Evolutionary conservation across 2,113 vertebrate species (phyloP), one percentile per base, ranked within the genome.

Genomic region (Corythoichthys intestinalis): DNA sequence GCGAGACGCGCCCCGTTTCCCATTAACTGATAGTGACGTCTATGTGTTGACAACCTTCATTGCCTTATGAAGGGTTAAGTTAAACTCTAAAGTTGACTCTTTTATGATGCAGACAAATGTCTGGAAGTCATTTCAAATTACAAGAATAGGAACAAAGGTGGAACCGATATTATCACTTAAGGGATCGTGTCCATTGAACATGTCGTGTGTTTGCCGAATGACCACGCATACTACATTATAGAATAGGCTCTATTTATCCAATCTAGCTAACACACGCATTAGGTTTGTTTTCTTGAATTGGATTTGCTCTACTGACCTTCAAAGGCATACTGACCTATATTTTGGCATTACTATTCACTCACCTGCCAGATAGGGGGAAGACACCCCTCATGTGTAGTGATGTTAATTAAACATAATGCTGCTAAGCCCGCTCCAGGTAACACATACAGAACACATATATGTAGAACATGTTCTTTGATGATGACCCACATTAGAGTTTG

Each of bases 401-500:
- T 11, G 53, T 8, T 4, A 56, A 56, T 56, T 56, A 12, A 56
- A 60, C 57, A 8, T 10, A 10, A 34, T 39, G 50, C 59, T 5
- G 3, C 34, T 61, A 2, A 37, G 2, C 4, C 38, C 14, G 1
- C 4, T 61, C 59, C 15, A n/a, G n/a, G 59, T 17, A 61, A 44
- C 39, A 72, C n/a, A 34, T 56, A 20, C 10, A 12, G 13, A 9
- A 59, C 4, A 70, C 65, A 60, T 15, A 50, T 2, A 6, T 52
- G 56, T n/a, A 62, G 4, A 48, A 4, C 50, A 35, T n/a, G 13
- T 37, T 1, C 6, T 7, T 62, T 5, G 3, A n/a, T 20, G 15
- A 3, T 82, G 81, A 82, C 83, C 83, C 64, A 87, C 53, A 80
- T 83, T 34, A 73, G 47, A 58, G 5, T 70, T 61, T 62, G 41